Base-by-base conservation (phyloP, 2,113 vertebrate genomes). In the Siniperca knerii region DNA sequence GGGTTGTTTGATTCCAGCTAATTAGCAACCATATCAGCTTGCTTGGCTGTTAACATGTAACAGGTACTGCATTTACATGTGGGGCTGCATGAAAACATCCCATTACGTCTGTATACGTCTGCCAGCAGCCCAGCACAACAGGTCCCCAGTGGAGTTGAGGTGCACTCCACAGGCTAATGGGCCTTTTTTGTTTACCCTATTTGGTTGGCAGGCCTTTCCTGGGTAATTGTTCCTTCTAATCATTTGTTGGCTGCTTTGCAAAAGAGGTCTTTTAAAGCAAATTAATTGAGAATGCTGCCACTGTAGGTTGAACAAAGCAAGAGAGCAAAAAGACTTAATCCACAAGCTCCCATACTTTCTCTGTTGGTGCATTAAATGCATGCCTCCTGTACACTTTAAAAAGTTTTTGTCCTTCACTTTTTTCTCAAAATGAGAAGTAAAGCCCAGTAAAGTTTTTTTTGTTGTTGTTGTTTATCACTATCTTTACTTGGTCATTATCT, bases 211-310 rank as follows among this genome's bases (percentile, higher is more conserved):
- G 81, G 84, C 83, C 58, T 82, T 88, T 90, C 60, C 82, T 85
- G 77, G 75, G 65, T 94, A 94, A 94, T 94, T 93, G 84, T 93
- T 71, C 77, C 77, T 71, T 76, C 88, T 93, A 92, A 90, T 92
- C 85, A 74, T 85, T 79, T 88, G 75, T 87, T 93, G 90, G 90
- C 92, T 85, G 87, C 78, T 75, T 85, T 48, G 83, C 85, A 90
- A 86, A 89, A 75, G 42, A 76, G 61, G 61, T 55, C 69, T 87
- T 87, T 90, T 89, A 85, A 84, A 87, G 69, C 61, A 67, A 61
- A 80, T 81, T 35, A 72, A 76, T 77, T 84, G 76, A 85, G 35
- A 89, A 86, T 78, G 50, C 40, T 79, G 48, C 64, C 29, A 64
- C 66, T 54, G 46, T 58, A 68, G 23, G 58, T 57, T 77, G 21